phyloP scores from a whole-genome alignment of 2,797 vertebrate species.

The Cynodonichthys magdalenae region DNA sequence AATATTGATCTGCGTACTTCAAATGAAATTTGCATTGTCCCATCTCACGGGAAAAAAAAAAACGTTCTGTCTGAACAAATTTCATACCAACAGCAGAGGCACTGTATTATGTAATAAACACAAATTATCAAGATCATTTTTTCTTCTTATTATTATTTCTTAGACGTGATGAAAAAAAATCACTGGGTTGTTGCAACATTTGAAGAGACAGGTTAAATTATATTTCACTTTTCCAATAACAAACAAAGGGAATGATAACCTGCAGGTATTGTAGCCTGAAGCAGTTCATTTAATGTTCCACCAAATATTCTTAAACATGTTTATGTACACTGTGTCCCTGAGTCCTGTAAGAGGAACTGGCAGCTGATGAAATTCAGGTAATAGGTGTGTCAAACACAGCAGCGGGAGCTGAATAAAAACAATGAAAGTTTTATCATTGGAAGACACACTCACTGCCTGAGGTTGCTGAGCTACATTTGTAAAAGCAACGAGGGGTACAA shows the following conservation, averaged over 20 bases:
- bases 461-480: conserved; percentile 2
- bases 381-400: conserved; percentile 17
- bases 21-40: conserved; percentile 6
- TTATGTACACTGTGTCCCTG: conserved; percentile 4
- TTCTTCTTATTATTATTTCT: neutral
- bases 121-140: neutral
- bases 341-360: conserved; percentile 1
- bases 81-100: neutral
- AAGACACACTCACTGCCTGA: conserved; percentile 4
- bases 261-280: neutral
- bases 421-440: conserved; percentile 6
- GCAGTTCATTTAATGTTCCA: conserved; percentile 1
- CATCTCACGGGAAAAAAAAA: neutral
- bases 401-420: conserved; percentile 7
- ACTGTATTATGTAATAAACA: neutral
- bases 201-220: neutral
- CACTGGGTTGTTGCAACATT: neutral
- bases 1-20: conserved; percentile 10
- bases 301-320: no score
- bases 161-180: neutral
- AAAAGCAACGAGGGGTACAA: conserved; percentile 3
- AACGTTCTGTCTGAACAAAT: neutral
- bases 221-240: neutral
- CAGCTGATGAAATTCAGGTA: conserved; percentile 10
- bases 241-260: neutral